Evolutionary conservation across 1,140 invertebrate species (phyloP), one percentile per base, ranked within the genome.

Genomic region (Grapholita molesta): DNA sequence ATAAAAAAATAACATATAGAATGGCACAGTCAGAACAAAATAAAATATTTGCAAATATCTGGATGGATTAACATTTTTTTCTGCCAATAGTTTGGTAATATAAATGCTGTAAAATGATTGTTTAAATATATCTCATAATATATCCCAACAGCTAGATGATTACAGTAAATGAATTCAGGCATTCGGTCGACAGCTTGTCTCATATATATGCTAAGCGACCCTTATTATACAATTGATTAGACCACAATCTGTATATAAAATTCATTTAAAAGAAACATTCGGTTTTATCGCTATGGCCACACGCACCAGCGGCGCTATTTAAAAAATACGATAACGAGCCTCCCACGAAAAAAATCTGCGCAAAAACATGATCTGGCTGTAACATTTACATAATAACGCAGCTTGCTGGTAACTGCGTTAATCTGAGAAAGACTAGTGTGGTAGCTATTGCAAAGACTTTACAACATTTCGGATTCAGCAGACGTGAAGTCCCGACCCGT

Each of bases 161-260:
- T n/a, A n/a, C n/a, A n/a, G n/a, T n/a, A n/a, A n/a, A n/a, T n/a
- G n/a, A n/a, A n/a, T n/a, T n/a, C 28, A 30, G 28, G 28, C 7
- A 3, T 30, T 7, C 7, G 28, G 7, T 30, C 28, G 28, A 30
- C 3, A 30, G n/a, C n/a, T n/a, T n/a, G n/a, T n/a, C n/a, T n/a
- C n/a, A n/a, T n/a, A n/a, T n/a, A n/a, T 48, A 15, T 15, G 15
- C 15, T 48, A 48, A 48, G 42, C 42, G 3, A 21, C 42, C 42
- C 42, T 48, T 18, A 48, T 48, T 48, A 48, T 2, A 48, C 42
- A 73, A 66, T 25, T 11, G 72, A 73, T 6, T 64, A 73, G 30
- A n/a, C 68, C 9, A 97, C 96, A 95, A 61, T 94, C 96, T 70
- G 95, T 96, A 48, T 21, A 48, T 48, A 9, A 57, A 57, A 57